These are phyloP conservation scores for Trichosurus vulpecula DNA, from an alignment of 2,797 vertebrate species.

Conservation along the genomic window DNA sequence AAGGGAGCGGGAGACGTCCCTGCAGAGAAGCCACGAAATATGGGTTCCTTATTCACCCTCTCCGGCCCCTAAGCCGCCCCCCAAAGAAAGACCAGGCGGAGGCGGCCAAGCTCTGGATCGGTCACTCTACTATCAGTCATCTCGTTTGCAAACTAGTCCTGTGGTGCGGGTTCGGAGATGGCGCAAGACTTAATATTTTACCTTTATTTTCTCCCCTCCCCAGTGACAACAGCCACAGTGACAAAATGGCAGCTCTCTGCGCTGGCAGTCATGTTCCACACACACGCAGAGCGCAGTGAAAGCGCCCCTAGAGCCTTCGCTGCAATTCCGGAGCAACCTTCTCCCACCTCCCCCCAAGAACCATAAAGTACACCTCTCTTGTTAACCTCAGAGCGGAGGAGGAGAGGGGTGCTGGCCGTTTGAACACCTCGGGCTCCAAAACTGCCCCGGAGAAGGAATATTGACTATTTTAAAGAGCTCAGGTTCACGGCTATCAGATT, in stretches of 20 bases:
- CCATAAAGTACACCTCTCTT: constrained; percentile 6
- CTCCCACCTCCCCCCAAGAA: not conserved
- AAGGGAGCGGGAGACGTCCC: not conserved
- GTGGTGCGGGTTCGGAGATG: constrained; percentile 57
- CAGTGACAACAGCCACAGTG: constrained; percentile 76
- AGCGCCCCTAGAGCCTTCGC: constrained; percentile 26
- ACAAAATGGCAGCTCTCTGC: constrained; percentile 85
- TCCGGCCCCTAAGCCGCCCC: not conserved
- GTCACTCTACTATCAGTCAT: not conserved
- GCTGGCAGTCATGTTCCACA: constrained; percentile 79
- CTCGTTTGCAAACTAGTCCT: not conserved
- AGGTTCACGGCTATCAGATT: not conserved
- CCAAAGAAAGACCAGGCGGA: not conserved
- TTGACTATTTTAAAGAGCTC: not conserved
- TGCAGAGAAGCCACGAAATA: not conserved
- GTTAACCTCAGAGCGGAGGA: not conserved
- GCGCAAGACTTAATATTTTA: constrained; percentile 52
- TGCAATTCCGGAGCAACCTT: constrained; percentile 10
- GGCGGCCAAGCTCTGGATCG: not conserved
- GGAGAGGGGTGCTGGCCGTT: not conserved
- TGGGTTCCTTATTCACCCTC: not conserved
- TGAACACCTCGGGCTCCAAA: constrained; percentile 12
- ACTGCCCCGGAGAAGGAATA: not conserved
- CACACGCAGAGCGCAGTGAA: constrained; percentile 45
- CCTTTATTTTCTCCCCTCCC: not conserved